Evolutionary conservation across 2,797 vertebrate genomes (phyloP).

Genomic region (Gallinago solitaria): DNA sequence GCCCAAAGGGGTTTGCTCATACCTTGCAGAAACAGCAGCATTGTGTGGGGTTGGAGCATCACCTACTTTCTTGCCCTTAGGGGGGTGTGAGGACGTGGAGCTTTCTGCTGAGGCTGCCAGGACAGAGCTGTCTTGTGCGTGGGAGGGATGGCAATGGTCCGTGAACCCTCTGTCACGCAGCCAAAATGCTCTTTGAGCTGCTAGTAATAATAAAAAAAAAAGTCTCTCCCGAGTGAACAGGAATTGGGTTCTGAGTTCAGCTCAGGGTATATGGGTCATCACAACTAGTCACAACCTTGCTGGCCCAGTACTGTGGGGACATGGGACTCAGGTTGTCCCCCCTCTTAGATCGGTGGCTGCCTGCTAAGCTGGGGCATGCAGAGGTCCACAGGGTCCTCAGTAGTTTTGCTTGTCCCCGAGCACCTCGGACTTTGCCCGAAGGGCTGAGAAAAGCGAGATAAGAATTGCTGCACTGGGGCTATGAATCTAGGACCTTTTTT

Average conservation of each 20-base stretch:
- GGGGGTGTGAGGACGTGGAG: not conserved
- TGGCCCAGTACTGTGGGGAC: not conserved
- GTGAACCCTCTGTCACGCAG: not conserved
- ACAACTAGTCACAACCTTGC: not conserved
- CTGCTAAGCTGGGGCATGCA: not conserved
- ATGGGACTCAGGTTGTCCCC: accelerated
- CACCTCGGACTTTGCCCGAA: constrained; percentile 46
- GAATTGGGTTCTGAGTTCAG: constrained; percentile 4
- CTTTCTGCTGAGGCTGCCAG: not conserved
- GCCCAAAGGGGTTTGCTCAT: not conserved
- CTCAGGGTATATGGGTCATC: not conserved
- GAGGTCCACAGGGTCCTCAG: not conserved
- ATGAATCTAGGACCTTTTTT: constrained; percentile 59
- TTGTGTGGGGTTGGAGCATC: accelerated
- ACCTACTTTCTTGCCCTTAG: not conserved
- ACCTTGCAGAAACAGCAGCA: not conserved
- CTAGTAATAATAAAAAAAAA: not conserved
- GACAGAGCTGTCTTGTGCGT: not conserved
- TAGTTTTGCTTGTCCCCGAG: not conserved
- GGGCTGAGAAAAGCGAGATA: constrained; percentile 62
- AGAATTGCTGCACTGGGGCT: constrained; percentile 64
- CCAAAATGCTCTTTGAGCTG: constrained; percentile 1
- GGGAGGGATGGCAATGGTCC: constrained; percentile 26
- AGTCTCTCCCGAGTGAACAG: not conserved
- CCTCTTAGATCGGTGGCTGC: not conserved